phyloP scores from a whole-genome alignment of 2,113 vertebrate genomes.

The Hippolais icterina region DNA sequence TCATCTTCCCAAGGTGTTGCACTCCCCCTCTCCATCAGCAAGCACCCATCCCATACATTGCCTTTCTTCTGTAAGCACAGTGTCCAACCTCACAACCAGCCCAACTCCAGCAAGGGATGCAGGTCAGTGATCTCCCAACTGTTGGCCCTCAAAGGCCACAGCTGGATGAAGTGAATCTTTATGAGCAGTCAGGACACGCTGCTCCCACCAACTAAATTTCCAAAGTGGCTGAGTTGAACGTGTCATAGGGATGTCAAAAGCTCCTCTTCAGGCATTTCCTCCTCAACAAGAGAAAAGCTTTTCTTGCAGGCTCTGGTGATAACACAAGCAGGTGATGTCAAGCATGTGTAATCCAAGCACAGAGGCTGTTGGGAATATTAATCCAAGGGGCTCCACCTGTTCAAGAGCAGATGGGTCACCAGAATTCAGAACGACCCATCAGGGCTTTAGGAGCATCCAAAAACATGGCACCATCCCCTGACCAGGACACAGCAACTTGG shows the following conservation, averaged over 20 bases:
- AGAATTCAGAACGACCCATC: fast-evolving
- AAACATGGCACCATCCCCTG: background rate
- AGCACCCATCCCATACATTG: fast-evolving
- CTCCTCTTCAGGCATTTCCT: background rate
- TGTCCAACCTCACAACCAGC: fast-evolving
- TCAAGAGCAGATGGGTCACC: fast-evolving
- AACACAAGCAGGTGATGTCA: background rate
- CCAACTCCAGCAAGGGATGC: background rate
- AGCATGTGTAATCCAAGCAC: background rate
- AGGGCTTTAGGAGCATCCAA: background rate
- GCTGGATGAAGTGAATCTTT: background rate
- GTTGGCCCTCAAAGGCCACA: background rate
- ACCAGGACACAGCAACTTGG: background rate
- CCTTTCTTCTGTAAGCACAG: background rate
- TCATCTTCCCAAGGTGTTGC: background rate
- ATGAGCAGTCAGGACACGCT: background rate
- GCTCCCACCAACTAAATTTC: fast-evolving
- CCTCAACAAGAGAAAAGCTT: background rate
- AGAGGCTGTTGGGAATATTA: background rate
- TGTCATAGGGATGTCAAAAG: background rate
- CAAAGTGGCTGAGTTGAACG: fast-evolving
- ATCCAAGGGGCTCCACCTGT: background rate
- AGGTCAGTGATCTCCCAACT: background rate
- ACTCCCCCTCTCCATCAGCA: background rate
- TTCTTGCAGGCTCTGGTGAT: background rate